Base-by-base conservation (phyloP, 1,140 invertebrate genomes). In the Arctopsyche grandis region DNA sequence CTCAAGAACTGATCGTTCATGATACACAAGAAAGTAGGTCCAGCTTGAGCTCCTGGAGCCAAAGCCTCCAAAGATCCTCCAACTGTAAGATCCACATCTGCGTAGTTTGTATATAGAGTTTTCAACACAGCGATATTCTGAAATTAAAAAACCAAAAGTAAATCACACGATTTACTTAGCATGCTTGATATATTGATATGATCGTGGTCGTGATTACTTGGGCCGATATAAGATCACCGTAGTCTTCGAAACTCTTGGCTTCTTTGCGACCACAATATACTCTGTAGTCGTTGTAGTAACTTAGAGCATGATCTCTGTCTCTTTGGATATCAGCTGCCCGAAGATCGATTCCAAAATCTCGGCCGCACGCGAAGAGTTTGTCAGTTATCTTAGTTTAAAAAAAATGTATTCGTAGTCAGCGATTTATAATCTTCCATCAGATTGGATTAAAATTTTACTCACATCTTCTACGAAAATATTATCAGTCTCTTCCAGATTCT, bases 241-340 rank as follows among this genome's bases (percentile, higher is more conserved):
- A 89, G 81, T 94, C 93, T 7, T 90, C 86, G 84, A 95, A 96
- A 12, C 83, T 87, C 9, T 81, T 85, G 0, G 91, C 89, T 44
- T 86, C 82, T 4, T 88, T 85, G n/a, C 94, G 84, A 56, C 91
- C 89, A 84, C 94, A 96, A 74, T 92, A 89, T 52, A 88, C 83
- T 78, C 93, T 85, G 89, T 92, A 95, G 75, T 89, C 87, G 69
- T 90, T 90, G 83, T 96, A 96, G 9, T 91, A 86, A 4, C 93
- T 90, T 21, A 96, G 84, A 0, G 94, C 95, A 83, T 96, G 93
- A 85, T 96, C 95, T 79, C 95, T 85, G n/a, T 94, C 94, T 82
- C 94, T 88, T 86, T 94, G 93, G 73, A 95, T 93, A 48, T 93
- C 93, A 19, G 90, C 86, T 0, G 93, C 87, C 16, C 89, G 86